These are phyloP conservation scores for Chloroclystis v-ata DNA, from an alignment of 2,888 invertebrate species.

Conservation along the genomic window DNA sequence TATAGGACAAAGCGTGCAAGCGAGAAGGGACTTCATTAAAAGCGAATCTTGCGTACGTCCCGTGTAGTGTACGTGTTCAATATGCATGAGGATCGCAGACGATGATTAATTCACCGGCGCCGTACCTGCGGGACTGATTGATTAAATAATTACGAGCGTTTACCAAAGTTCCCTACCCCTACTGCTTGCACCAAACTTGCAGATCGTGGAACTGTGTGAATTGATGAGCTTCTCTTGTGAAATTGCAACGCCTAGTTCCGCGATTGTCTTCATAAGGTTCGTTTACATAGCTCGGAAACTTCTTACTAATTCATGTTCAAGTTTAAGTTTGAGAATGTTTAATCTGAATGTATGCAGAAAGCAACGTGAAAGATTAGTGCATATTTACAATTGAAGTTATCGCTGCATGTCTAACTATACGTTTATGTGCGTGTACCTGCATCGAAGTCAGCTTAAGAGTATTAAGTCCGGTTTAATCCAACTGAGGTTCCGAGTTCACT, in stretches of 20 bases:
- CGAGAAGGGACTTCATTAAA: slow-evolving; percentile 14
- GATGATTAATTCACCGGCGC: slow-evolving; percentile 18
- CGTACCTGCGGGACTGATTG: slow-evolving; percentile 10
- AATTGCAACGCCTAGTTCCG: no score
- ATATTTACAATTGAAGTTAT: no score
- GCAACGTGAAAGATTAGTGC: no score
- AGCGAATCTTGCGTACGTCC: slow-evolving; percentile 10
- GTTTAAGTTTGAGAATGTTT: neutral
- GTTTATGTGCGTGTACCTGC: neutral
- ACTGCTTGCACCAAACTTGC: no score
- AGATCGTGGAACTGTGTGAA: no score
- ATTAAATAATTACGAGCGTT: slow-evolving; percentile 19
- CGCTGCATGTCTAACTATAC: no score
- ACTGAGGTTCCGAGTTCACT: no score
- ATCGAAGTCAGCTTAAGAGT: slow-evolving; percentile 4
- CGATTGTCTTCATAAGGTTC: no score
- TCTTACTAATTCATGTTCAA: no score
- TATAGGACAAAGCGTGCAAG: neutral
- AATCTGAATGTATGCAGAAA: neutral
- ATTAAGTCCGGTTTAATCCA: neutral
- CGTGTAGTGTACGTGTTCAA: slow-evolving; percentile 11
- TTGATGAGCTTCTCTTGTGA: no score
- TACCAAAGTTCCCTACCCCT: slow-evolving; percentile 4
- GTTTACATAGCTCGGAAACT: no score
- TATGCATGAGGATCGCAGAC: slow-evolving; percentile 19